phyloP scores from a whole-genome alignment of 2,888 invertebrate genomes.

The Stomorhina lunata region DNA sequence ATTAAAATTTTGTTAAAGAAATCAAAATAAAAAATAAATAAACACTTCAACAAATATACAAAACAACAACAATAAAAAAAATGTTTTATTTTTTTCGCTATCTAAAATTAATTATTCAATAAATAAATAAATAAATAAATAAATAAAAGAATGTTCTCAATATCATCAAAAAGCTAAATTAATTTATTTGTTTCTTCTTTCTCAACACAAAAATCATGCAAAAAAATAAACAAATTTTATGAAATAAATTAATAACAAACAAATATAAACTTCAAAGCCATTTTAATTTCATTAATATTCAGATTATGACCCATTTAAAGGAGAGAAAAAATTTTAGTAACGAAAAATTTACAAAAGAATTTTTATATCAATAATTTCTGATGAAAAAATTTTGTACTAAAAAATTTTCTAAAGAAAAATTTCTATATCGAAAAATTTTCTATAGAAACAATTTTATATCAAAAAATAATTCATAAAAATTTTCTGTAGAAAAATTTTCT shows the following conservation, averaged over 20 bases:
- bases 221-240: conserved; percentile 6
- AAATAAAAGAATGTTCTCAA: conserved; percentile 1
- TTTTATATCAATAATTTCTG: no score
- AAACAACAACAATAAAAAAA: background rate
- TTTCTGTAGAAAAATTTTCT: no score
- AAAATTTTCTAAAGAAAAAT: no score
- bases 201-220: background rate
- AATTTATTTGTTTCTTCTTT: conserved; percentile 5
- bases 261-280: conserved; percentile 17
- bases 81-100: background rate
- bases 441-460: no score
- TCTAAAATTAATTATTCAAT: no score
- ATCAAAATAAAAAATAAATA: conserved; percentile 30
- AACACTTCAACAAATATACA: background rate
- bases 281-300: no score
- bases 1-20: conserved; percentile 2
- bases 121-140: no score
- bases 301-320: conserved; percentile 9
- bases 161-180: background rate
- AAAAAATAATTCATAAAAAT: no score
- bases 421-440: no score
- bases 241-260: conserved; percentile 2
- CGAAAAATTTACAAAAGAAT: no score
- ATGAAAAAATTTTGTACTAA: no score
- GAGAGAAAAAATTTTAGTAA: no score